Evolutionary conservation across 2,797 vertebrate species (phyloP).

Genomic region (Silurus aristotelis): DNA sequence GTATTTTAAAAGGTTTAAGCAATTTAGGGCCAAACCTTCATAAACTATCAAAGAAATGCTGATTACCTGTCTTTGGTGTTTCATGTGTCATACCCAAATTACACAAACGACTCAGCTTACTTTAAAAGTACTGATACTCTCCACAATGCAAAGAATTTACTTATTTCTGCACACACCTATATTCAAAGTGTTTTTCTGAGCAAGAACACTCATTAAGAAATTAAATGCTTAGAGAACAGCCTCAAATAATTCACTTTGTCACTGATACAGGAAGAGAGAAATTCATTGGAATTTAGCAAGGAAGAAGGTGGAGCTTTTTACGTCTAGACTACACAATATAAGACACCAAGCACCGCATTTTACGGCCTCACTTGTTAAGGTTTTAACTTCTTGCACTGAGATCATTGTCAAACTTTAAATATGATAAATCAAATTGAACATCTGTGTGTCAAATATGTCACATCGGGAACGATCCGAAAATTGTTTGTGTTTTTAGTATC

Average conservation of each 20-base stretch:
- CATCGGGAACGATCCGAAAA: not conserved
- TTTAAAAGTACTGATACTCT: not conserved
- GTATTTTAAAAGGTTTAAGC: not conserved
- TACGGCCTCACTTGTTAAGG: not conserved
- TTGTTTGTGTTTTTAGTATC: not conserved
- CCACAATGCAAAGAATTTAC: not conserved
- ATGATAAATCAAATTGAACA: not conserved
- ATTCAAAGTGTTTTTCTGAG: not conserved
- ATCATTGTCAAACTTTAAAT: not conserved
- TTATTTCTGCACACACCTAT: not conserved
- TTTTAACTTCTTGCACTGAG: not conserved
- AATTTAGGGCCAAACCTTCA: not conserved
- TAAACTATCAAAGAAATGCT: not conserved
- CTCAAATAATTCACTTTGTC: not conserved
- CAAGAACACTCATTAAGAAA: too few relatives aligned
- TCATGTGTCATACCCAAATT: not conserved
- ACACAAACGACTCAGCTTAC: too few relatives aligned
- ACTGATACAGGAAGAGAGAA: not conserved
- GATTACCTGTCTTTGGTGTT: not conserved
- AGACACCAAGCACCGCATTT: not conserved
- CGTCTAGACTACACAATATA: not conserved
- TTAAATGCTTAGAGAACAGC: not conserved
- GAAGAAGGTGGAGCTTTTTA: conserved; percentile 1
- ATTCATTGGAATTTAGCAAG: not conserved
- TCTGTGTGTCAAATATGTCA: not conserved